phyloP scores from a whole-genome alignment of 92 coral and sea anemone genomes.

The Porites rus region DNA sequence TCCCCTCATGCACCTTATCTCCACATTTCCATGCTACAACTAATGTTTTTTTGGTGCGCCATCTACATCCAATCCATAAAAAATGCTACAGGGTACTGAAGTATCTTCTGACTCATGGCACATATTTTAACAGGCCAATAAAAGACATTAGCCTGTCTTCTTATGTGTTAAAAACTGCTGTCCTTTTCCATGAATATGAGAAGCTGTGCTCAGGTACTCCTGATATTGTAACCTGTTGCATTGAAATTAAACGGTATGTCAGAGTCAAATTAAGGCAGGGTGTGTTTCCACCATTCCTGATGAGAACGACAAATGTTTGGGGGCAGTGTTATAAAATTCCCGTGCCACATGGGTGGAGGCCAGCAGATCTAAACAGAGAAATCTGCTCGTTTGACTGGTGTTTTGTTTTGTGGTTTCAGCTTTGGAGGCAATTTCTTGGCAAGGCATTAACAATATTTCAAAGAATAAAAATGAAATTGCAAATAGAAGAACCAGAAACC shows the following conservation, averaged over 20 bases:
- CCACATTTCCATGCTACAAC: conserved; percentile 47
- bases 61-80: conserved; percentile 50
- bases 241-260: conserved; percentile 29
- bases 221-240: conserved; percentile 25
- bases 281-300: conserved; percentile 41
- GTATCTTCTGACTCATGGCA: conserved; percentile 41
- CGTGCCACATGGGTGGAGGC: conserved; percentile 3
- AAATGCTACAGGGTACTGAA: conserved; percentile 49
- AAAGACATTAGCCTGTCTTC: conserved; percentile 41
- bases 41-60: conserved; percentile 26
- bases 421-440: conserved; percentile 54
- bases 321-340: conserved; percentile 45
- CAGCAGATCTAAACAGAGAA: background rate
- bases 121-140: conserved; percentile 23
- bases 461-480: conserved; percentile 14
- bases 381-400: conserved; percentile 36
- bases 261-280: conserved; percentile 38
- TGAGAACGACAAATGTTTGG: conserved; percentile 47
- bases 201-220: conserved; percentile 56
- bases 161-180: conserved; percentile 43
- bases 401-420: conserved; percentile 42
- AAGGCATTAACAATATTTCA: conserved; percentile 39
- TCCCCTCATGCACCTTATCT: conserved; percentile 41
- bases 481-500: conserved; percentile 2
- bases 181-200: conserved; percentile 52